Conservation (phyloP, 2,888 invertebrate species). For the Thecocarcelia acutangulata region DNA sequence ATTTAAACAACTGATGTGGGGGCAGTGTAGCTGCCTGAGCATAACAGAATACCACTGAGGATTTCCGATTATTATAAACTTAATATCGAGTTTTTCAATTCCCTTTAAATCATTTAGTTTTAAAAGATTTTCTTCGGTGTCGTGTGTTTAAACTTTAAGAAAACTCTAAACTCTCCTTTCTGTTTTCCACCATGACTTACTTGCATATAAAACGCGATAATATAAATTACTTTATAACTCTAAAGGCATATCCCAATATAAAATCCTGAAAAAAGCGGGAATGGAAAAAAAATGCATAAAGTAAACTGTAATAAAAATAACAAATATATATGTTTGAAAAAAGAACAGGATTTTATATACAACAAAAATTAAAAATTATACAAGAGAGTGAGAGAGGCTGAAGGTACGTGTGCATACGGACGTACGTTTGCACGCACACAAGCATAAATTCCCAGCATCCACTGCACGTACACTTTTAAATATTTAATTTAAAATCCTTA, state of each 20-base stretch:
- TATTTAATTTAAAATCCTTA: constrained; percentile 8
- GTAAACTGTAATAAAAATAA: constrained; percentile 2
- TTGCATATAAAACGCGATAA: constrained; percentile 21
- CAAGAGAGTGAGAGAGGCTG: not conserved
- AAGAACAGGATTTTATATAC: constrained; percentile 30
- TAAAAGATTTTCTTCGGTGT: no score
- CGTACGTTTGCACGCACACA: no score
- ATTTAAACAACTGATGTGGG: no score
- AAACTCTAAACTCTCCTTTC: not conserved
- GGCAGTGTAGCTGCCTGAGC: no score
- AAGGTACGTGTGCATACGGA: no score
- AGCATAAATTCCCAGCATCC: not conserved
- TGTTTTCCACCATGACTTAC: no score
- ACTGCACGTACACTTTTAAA: constrained; percentile 16
- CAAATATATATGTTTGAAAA: no score
- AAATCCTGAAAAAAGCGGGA: constrained; percentile 36
- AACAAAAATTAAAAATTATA: constrained; percentile 34
- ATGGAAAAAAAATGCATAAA: constrained; percentile 15
- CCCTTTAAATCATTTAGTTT: no score
- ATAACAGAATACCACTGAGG: no score
- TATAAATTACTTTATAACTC: constrained; percentile 34
- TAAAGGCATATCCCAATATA: not conserved
- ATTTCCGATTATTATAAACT: no score
- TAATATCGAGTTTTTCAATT: no score
- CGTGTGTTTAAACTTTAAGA: not conserved